Evolutionary conservation across 2,888 invertebrate genomes (phyloP), one percentile per base, ranked within the genome.

Genomic region (Leptothorax acervorum): DNA sequence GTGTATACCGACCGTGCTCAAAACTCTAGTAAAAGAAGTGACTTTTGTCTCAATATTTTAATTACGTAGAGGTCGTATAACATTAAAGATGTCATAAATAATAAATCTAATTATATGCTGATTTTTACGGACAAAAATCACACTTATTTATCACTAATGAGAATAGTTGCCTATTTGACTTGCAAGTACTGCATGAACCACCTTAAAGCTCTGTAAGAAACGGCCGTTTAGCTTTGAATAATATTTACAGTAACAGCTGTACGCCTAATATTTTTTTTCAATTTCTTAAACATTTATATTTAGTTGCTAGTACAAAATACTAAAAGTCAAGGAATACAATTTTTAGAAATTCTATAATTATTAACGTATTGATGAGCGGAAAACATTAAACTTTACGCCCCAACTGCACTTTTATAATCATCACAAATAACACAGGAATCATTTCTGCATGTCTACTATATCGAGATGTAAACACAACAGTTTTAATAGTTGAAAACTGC

Each of bases 231-330:
- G 18, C 15, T 45, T 45, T 55, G 1, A 71, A 23, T 31, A n/a
- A 23, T 31, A n/a, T 74, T n/a, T 12, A 15, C 8, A 23, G 0
- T n/a, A 28, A 74, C 18, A 60, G 18, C 2, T 9, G 18, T 12
- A 31, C 18, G 28, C 18, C 18, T 28, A 28, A 42, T 9, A n/a
- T 74, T 31, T 28, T 68, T 11, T n/a, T 42, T 18, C 6, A 11
- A 42, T 73, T 73, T 6, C 28, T 39, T 42, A 57, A 57, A 57
- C 15, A 5, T 71, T 73, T 57, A 31, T 39, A 18, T 73, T 73
- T 6, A 39, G 23, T 39, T 15, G 0, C 4, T 9, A 39, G 15
- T 39, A 45, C 15, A 57, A 6, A 57, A 2, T 42, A 73, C 6
- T 42, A 73, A 73, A 71, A 73, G 0, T 55, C 9, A 28, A 57